Percentiles rank a stretch among this genome's conserved stretches.
phyloP scores from a whole-genome alignment of 2,797 vertebrate genomes.

The Gorsachius magnificus region DNA sequence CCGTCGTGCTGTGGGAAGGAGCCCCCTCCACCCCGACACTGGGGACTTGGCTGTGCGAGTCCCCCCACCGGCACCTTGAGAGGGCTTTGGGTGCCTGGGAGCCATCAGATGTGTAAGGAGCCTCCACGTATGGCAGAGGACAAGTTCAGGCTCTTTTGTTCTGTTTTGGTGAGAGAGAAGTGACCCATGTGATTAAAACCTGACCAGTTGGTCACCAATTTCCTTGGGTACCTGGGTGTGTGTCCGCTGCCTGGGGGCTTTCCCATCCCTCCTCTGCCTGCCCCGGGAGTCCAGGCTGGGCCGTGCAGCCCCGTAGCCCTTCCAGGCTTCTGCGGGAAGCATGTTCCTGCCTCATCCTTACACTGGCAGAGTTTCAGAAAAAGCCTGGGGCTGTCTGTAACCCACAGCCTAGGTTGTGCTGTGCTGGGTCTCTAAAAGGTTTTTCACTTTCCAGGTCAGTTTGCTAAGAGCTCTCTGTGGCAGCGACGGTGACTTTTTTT shows the following conservation, averaged over 20 bases:
- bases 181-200: neutral
- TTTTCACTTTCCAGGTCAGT: neutral
- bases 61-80: neutral
- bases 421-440: neutral
- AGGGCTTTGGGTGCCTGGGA: neutral
- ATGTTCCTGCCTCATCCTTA: neutral
- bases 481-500: neutral
- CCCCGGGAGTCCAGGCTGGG: neutral
- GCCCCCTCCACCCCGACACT: neutral
- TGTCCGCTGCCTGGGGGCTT: neutral
- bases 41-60: rapidly evolving
- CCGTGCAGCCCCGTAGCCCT: neutral
- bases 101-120: neutral
- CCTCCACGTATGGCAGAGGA: neutral
- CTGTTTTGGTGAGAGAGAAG: neutral
- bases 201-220: neutral
- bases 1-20: neutral
- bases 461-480: neutral
- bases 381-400: neutral
- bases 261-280: neutral
- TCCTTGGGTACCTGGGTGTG: neutral
- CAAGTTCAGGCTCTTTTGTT: neutral
- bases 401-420: neutral
- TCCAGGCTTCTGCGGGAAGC: neutral
- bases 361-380: neutral